phyloP scores from a whole-genome alignment of 2,113 vertebrate species.

The Pteropus alecto region DNA sequence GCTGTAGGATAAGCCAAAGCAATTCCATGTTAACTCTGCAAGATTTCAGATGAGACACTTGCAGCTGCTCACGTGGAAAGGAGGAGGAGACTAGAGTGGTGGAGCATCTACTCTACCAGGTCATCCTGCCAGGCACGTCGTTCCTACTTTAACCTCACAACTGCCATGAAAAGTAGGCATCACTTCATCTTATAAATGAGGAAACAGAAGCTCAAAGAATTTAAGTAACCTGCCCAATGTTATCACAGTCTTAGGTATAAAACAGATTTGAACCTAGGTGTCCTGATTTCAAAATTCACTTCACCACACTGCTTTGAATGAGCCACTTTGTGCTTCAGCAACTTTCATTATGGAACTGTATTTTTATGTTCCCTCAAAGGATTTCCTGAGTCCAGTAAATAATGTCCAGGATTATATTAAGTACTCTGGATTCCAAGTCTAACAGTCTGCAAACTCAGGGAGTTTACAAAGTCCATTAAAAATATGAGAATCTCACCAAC shows the following conservation, averaged over 20 bases:
- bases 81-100: no score
- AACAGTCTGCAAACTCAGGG: neutral
- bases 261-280: neutral
- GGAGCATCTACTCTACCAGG: no score
- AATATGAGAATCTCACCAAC: neutral
- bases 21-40: neutral
- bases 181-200: neutral
- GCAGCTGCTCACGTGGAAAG: neutral
- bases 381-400: neutral
- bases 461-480: neutral
- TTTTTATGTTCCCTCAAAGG: neutral
- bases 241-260: neutral
- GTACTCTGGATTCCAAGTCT: neutral
- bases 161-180: neutral
- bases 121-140: neutral
- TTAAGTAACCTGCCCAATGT: neutral
- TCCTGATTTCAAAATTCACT: neutral
- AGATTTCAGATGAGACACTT: neutral
- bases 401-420: neutral
- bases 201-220: neutral
- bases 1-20: neutral
- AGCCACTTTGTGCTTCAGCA: neutral
- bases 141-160: neutral
- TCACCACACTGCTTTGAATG: neutral
- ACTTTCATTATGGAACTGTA: neutral